Percentiles rank a stretch among this genome's conserved stretches.
phyloP scores from a whole-genome alignment of 2,113 vertebrate species.

The Melanotaenia duboulayi region DNA sequence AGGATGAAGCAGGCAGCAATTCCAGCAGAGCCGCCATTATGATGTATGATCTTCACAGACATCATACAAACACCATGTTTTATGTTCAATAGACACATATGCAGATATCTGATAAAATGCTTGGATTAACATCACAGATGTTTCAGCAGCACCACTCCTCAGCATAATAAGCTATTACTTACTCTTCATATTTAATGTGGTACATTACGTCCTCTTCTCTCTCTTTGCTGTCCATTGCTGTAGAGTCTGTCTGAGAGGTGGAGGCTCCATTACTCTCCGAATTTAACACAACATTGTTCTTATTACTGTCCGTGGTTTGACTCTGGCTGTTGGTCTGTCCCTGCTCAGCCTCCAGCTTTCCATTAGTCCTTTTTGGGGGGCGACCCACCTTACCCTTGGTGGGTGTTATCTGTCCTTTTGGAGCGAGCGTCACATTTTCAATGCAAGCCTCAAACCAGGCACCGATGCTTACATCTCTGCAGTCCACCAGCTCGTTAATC shows the following conservation, averaged over 20 bases:
- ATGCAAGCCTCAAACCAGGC: slow-evolving; percentile 98
- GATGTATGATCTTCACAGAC: slow-evolving; percentile 29
- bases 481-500: slow-evolving; percentile 99
- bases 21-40: slow-evolving; percentile 43
- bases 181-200: slow-evolving; percentile 99
- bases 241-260: slow-evolving; percentile 90
- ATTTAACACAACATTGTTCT: slow-evolving; percentile 83
- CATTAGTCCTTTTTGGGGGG: slow-evolving; percentile 93
- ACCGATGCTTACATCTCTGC: slow-evolving; percentile 93
- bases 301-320: slow-evolving; percentile 84
- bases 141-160: neutral
- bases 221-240: slow-evolving; percentile 69
- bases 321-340: slow-evolving; percentile 57
- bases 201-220: slow-evolving; percentile 89
- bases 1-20: slow-evolving; percentile 52
- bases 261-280: slow-evolving; percentile 89
- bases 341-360: slow-evolving; percentile 83
- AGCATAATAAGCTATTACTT: slow-evolving; percentile 81
- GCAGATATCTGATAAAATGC: neutral
- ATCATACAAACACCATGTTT: neutral
- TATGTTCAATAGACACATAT: slow-evolving; percentile 5
- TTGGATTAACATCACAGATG: neutral
- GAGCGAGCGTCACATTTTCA: slow-evolving; percentile 88
- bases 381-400: slow-evolving; percentile 87
- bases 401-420: slow-evolving; percentile 88